Evolutionary conservation across 2,797 vertebrate species (phyloP).

Genomic region (Epinephelus malabaricus): DNA sequence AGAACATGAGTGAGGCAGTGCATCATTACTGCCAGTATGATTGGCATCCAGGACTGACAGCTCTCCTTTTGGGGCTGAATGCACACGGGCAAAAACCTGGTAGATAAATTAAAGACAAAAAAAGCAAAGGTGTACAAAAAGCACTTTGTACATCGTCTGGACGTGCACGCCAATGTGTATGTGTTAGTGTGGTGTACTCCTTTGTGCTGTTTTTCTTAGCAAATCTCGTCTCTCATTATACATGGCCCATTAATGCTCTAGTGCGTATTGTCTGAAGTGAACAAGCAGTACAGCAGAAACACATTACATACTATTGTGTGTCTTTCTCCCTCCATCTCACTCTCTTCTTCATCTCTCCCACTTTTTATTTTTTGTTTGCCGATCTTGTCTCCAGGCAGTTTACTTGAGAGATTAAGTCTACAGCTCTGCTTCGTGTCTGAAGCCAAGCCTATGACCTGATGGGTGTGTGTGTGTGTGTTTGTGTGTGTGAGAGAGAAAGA

Average conservation of each 20-base stretch:
- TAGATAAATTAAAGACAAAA: constrained; percentile 48
- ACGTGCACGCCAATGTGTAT: constrained; percentile 3
- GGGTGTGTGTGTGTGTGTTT: not conserved
- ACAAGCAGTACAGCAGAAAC: constrained; percentile 24
- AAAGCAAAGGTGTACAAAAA: constrained; percentile 45
- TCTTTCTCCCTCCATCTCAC: not conserved
- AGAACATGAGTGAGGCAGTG: constrained; percentile 20
- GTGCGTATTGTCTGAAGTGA: constrained; percentile 35
- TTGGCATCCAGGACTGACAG: constrained; percentile 68
- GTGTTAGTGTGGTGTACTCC: constrained; percentile 9
- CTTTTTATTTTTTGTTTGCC: constrained; percentile 30
- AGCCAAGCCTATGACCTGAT: constrained; percentile 22
- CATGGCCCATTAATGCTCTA: constrained; percentile 31
- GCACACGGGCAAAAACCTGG: constrained; percentile 44
- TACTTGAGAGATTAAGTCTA: constrained; percentile 50
- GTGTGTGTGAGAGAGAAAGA: not conserved
- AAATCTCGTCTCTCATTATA: constrained; percentile 50
- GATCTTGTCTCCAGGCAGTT: constrained; percentile 40
- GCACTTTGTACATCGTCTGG: constrained; percentile 42
- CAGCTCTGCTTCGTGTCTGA: constrained; percentile 31
- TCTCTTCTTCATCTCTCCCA: not conserved
- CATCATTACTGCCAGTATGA: constrained; percentile 65
- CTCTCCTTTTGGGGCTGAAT: constrained; percentile 59
- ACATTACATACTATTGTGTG: not conserved
- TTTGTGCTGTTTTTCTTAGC: constrained; percentile 21